Evolutionary conservation across 2,113 vertebrate genomes (phyloP).

Genomic region (Astur gentilis): DNA sequence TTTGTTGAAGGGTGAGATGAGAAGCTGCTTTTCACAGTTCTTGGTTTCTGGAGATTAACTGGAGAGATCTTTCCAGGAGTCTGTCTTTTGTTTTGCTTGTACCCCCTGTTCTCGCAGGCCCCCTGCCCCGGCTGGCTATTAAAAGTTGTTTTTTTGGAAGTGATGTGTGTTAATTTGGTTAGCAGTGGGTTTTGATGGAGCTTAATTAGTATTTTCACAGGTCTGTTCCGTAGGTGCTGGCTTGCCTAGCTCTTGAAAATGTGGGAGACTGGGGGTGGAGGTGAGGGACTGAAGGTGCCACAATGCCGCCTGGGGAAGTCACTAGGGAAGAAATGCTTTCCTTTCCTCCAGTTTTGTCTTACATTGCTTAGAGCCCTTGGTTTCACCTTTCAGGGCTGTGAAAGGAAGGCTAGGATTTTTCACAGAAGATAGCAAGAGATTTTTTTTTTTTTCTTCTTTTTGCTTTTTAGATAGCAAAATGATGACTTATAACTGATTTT

Average conservation of each 20-base stretch:
- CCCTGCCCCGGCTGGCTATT: not conserved
- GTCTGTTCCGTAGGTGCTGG: not conserved
- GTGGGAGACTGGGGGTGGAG: not conserved
- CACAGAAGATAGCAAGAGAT: not conserved
- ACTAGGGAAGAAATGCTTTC: not conserved
- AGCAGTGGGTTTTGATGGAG: not conserved
- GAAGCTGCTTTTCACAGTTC: not conserved
- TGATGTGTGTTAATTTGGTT: not conserved
- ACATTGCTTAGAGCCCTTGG: not conserved
- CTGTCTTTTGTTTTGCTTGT: not conserved
- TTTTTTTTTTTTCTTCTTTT: not conserved
- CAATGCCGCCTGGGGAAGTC: not conserved
- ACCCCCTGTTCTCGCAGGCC: not conserved
- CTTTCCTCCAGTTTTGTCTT: not conserved
- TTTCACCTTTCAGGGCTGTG: not conserved
- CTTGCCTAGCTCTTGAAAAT: not conserved
- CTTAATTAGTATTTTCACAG: not conserved
- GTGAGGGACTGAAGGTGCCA: not conserved
- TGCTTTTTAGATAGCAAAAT: not conserved
- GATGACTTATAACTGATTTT: not conserved
- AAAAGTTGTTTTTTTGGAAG: not conserved
- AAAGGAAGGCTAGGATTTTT: not conserved
- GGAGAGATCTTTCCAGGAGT: not conserved
- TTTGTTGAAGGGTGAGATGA: not conserved
- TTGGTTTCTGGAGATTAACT: not conserved